A percentile compares a stretch with the other conserved stretches of the same genome.
Conservation (phyloP, 2,888 invertebrate genomes). For the Archips xylosteana region DNA sequence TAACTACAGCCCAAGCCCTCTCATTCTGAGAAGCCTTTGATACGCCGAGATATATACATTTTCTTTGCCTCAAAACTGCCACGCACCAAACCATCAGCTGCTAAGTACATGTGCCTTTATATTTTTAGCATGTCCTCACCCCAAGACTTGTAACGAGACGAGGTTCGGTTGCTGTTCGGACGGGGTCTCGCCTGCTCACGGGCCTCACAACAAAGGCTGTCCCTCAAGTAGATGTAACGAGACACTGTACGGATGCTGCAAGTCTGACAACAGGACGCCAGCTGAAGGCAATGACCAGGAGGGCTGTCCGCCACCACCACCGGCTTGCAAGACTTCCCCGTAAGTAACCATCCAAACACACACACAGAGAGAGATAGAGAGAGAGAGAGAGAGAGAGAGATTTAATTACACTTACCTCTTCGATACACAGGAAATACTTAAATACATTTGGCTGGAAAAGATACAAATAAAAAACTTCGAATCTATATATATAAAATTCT, state of each 20-base stretch:
- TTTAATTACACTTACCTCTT: too few species aligned
- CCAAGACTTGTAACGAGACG: slow-evolving; percentile 91
- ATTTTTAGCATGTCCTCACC: slow-evolving; percentile 87
- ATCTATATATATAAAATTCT: too few species aligned
- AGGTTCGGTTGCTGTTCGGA: slow-evolving; percentile 93
- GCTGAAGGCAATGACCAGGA: slow-evolving; percentile 93
- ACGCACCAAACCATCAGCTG: too few species aligned
- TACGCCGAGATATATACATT: too few species aligned
- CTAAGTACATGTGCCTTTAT: neutral
- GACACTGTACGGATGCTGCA: slow-evolving; percentile 94
- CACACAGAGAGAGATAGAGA: neutral
- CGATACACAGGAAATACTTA: too few species aligned
- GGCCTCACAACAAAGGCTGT: slow-evolving; percentile 90
- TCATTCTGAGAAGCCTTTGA: too few species aligned
- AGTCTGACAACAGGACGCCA: slow-evolving; percentile 89
- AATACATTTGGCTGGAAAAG: too few species aligned
- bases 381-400: too few species aligned
- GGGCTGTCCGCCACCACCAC: slow-evolving; percentile 91
- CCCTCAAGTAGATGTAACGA: slow-evolving; percentile 90
- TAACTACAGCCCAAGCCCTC: too few species aligned
- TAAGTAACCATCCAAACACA: slow-evolving; percentile 54
- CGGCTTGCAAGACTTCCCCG: slow-evolving; percentile 84
- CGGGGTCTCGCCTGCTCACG: slow-evolving; percentile 91
- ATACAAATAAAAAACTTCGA: too few species aligned
- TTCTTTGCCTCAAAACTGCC: too few species aligned